Conservation (phyloP, 2,113 vertebrate genomes). For the Ailuropoda melanoleuca region DNA sequence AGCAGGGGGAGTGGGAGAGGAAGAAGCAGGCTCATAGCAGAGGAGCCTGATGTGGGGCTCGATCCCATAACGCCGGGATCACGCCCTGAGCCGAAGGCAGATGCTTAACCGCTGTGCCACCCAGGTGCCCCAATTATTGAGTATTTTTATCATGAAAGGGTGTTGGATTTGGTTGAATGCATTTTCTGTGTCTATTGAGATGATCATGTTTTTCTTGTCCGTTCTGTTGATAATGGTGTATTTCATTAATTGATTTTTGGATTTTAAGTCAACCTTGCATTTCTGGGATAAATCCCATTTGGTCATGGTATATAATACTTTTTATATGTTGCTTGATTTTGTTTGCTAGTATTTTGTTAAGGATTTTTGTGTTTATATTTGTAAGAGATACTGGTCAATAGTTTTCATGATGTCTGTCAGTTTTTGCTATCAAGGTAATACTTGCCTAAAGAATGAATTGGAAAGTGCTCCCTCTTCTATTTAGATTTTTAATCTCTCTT, state of each 20-base stretch:
- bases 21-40: no score
- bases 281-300: background rate
- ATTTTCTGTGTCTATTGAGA: background rate
- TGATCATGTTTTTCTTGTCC: background rate
- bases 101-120: no score
- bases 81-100: no score
- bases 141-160: background rate
- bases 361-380: background rate
- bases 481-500: background rate
- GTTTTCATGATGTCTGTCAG: background rate
- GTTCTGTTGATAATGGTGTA: background rate
- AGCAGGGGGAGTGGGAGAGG: no score
- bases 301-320: background rate
- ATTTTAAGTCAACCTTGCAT: conserved; percentile 16
- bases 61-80: no score
- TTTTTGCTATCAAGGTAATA: background rate
- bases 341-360: background rate
- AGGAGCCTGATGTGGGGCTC: no score
- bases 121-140: no score
- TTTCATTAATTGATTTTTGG: background rate
- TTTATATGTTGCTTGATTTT: background rate
- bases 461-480: background rate
- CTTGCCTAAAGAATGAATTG: background rate
- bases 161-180: background rate
- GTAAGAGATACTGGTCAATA: background rate